A percentile compares a stretch with the other conserved stretches of the same genome.
Conservation (phyloP, 1,140 invertebrate species). For the Apolygus lucorum region DNA sequence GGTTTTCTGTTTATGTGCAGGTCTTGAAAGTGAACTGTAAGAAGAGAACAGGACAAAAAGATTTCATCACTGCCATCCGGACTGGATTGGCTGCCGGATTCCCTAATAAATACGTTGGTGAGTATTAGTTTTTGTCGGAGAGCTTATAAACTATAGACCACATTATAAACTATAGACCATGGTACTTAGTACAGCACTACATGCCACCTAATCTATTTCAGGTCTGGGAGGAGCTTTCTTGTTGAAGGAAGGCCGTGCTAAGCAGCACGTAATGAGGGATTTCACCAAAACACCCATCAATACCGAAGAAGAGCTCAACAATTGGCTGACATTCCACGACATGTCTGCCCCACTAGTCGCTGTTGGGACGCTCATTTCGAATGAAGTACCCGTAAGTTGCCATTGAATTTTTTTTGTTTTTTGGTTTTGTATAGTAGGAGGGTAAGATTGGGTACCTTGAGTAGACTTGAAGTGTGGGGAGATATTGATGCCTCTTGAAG, state of each 20-base stretch:
- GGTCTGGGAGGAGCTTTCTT: constrained; percentile 84
- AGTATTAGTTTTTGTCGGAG: no score
- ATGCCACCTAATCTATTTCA: no score
- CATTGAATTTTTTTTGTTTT: no score
- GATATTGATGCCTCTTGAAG: no score
- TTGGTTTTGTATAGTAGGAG: no score
- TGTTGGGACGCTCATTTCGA: constrained; percentile 78
- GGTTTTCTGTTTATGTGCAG: constrained; percentile 41
- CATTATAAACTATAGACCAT: no score
- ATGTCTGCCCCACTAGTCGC: constrained; percentile 79
- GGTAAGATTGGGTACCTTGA: no score
- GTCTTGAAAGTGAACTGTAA: constrained; percentile 74
- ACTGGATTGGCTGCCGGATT: constrained; percentile 60
- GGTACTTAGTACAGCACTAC: no score
- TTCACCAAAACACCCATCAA: constrained; percentile 68
- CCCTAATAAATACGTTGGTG: constrained; percentile 64
- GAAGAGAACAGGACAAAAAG: constrained; percentile 63
- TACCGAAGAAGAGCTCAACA: constrained; percentile 61
- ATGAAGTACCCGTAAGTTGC: constrained; percentile 66
- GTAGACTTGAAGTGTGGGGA: no score
- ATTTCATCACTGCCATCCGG: constrained; percentile 77
- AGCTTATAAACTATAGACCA: no score
- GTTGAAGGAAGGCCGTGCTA: constrained; percentile 68
- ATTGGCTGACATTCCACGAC: constrained; percentile 87
- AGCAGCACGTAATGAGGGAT: constrained; percentile 90